Percentiles rank a stretch among this genome's conserved stretches.
Conservation (phyloP, 2,888 invertebrate species). For the Vesta saturnalis region DNA sequence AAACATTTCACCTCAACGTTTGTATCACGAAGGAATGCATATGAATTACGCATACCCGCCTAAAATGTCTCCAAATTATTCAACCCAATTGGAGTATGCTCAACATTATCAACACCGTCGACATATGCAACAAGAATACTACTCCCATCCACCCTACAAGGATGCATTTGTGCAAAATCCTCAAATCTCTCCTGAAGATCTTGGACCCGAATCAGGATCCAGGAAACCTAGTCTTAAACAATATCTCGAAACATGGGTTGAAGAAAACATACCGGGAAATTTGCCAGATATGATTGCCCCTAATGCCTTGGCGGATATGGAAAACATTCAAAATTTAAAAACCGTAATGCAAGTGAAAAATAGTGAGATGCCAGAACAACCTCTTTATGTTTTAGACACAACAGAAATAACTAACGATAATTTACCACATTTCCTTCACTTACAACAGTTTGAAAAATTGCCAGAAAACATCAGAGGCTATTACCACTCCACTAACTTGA, state of each 20-base stretch:
- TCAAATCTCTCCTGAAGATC: slow-evolving; percentile 47
- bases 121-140: slow-evolving; percentile 38
- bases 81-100: slow-evolving; percentile 47
- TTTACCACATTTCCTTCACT: slow-evolving; percentile 46
- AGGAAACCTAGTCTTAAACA: slow-evolving; percentile 54
- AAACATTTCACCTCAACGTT: slow-evolving; percentile 53
- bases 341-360: slow-evolving; percentile 27
- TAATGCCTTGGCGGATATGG: slow-evolving; percentile 22
- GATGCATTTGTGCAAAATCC: slow-evolving; percentile 37
- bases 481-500: slow-evolving; percentile 23
- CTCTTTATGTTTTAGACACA: slow-evolving; percentile 47
- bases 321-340: slow-evolving; percentile 24
- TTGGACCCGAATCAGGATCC: slow-evolving; percentile 44
- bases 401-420: slow-evolving; percentile 49
- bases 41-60: slow-evolving; percentile 50
- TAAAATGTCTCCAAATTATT: slow-evolving; percentile 51
- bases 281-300: slow-evolving; percentile 29
- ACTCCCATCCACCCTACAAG: slow-evolving; percentile 33
- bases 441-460: slow-evolving; percentile 47
- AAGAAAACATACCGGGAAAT: slow-evolving; percentile 53
- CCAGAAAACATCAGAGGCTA: slow-evolving; percentile 37
- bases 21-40: slow-evolving; percentile 49
- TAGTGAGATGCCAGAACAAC: slow-evolving; percentile 26
- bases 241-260: slow-evolving; percentile 59
- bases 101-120: slow-evolving; percentile 49